These are phyloP conservation scores for Mizuhopecten yessoensis DNA, from an alignment of 1,140 invertebrate genomes.

Conservation along the genomic window DNA sequence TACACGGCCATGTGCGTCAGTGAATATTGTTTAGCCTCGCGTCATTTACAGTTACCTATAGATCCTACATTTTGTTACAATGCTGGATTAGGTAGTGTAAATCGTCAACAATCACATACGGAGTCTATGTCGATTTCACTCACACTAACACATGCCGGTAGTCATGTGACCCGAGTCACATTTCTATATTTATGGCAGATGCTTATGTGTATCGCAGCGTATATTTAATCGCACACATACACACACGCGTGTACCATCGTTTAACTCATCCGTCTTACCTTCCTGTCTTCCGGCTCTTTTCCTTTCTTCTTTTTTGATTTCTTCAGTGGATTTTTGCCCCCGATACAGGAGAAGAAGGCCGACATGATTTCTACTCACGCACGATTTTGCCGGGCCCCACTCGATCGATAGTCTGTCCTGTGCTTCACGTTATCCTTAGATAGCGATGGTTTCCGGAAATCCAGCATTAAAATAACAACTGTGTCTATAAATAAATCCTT, in stretches of 20 bases:
- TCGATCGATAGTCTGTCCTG: neutral
- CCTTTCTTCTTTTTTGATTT: conserved; percentile 19
- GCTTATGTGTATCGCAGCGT: conserved; percentile 14
- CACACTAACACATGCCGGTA: neutral
- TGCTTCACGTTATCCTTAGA: neutral
- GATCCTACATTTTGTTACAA: neutral
- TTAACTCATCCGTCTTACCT: neutral
- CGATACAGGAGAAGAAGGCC: neutral
- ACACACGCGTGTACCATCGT: neutral
- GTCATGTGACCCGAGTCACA: neutral
- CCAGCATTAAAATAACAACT: neutral
- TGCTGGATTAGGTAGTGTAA: neutral
- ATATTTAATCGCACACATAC: neutral
- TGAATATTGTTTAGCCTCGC: neutral
- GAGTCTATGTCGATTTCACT: neutral
- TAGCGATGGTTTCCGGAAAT: conserved; percentile 21
- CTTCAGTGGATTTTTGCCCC: conserved; percentile 37
- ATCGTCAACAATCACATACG: neutral
- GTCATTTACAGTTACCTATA: neutral
- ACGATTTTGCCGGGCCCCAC: neutral
- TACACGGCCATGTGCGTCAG: neutral
- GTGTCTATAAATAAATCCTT: neutral
- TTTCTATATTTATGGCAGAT: conserved; percentile 18
- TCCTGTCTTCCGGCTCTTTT: neutral
- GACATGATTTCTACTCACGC: neutral